These are phyloP conservation scores for Tethea ocularis DNA, from an alignment of 2,888 invertebrate genomes.

Conservation along the genomic window DNA sequence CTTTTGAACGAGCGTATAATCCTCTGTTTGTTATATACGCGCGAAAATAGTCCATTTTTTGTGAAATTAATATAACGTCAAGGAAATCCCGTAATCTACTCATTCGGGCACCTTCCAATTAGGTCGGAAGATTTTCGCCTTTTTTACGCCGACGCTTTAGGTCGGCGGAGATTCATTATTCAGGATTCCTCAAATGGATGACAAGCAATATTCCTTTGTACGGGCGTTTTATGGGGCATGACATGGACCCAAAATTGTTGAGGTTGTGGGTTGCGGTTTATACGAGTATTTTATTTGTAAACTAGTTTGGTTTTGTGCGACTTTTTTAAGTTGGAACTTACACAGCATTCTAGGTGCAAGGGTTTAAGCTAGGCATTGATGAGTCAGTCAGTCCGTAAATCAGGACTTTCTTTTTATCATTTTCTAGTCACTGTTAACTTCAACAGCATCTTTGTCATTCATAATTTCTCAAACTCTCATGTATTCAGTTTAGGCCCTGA, in stretches of 20 bases:
- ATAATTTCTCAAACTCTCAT: no score
- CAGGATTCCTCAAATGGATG: conserved; percentile 34
- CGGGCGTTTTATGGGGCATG: not conserved
- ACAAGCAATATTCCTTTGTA: conserved; percentile 32
- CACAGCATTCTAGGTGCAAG: no score
- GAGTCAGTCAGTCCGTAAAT: no score
- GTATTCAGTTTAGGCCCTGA: no score
- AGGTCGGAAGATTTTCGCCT: conserved; percentile 8
- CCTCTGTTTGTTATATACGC: no score
- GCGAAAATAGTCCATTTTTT: not conserved
- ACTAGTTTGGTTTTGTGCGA: not conserved
- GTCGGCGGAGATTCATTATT: conserved; percentile 38
- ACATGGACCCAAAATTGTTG: not conserved
- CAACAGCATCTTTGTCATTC: no score
- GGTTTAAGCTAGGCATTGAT: no score
- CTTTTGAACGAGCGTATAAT: no score
- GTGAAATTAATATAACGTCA: not conserved
- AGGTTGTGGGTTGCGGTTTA: not conserved
- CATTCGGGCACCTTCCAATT: conserved; percentile 2
- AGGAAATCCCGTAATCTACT: not conserved
- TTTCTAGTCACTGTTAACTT: no score
- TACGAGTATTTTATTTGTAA: not conserved
- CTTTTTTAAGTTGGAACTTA: not conserved
- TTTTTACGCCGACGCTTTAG: conserved; percentile 19
- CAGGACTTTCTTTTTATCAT: no score